phyloP scores from a whole-genome alignment of 2,113 vertebrate species.

The Addax nasomaculatus region DNA sequence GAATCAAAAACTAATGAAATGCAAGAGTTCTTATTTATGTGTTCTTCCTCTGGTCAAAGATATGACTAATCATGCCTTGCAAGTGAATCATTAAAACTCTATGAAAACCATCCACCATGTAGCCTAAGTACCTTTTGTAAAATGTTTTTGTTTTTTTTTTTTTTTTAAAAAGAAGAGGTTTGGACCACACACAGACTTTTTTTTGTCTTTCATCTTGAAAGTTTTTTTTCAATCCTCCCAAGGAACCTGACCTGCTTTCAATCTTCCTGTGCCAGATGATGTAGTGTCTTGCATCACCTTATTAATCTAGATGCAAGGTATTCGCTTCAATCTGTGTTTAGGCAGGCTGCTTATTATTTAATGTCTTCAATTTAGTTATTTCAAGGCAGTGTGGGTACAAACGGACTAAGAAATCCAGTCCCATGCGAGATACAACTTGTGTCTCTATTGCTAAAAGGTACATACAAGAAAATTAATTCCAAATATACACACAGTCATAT shows the following conservation, averaged over 20 bases:
- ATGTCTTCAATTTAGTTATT: constrained; percentile 22
- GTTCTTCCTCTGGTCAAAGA: background rate
- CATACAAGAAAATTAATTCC: background rate
- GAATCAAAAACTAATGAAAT: background rate
- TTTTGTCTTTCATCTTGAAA: constrained; percentile 35
- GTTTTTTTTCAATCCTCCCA: background rate
- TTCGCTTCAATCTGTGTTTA: constrained; percentile 37
- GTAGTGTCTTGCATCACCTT: constrained; percentile 38
- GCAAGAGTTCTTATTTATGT: background rate
- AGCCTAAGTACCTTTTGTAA: constrained; percentile 25
- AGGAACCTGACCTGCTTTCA: constrained; percentile 35
- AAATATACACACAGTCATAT: background rate
- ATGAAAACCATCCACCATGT: background rate
- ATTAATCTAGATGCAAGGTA: constrained; percentile 51
- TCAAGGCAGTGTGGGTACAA: background rate
- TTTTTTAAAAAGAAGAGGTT: background rate
- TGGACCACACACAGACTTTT: constrained; percentile 48
- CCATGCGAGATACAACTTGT: background rate
- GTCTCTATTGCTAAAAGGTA: background rate
- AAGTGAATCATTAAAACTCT: constrained; percentile 21
- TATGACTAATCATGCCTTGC: background rate
- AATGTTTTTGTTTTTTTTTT: background rate
- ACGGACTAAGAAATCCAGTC: background rate
- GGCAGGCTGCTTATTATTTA: background rate
- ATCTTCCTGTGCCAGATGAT: constrained; percentile 57